Evolutionary conservation across 2,888 invertebrate species (phyloP), one percentile per base, ranked within the genome.

Genomic region (Cryptops parisi): DNA sequence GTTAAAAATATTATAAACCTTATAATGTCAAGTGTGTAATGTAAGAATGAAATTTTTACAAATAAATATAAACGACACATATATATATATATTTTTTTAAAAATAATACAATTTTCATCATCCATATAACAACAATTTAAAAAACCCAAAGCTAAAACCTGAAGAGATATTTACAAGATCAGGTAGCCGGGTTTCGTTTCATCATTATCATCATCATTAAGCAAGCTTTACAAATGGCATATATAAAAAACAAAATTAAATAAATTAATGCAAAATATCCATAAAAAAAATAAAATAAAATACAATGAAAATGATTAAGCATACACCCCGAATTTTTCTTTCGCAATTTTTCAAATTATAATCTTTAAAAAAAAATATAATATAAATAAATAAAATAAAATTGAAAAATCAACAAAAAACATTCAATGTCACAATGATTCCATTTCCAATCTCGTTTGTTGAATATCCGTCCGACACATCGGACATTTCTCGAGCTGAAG

Each of bases 401-500:
- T 43, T 9, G 9, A 17, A 43, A n/a, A 43, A 17, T 43, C 1
- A 17, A 6, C 5, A 43, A 44, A 22, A 5, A 44, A 44, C 23
- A 23, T 44, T 44, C 45, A 22, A 44, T 24, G 23, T 44, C 25
- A 15, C 2, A 44, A 44, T n/a, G 25, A n/a, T 43, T 23, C 23
- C 43, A 6, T 23, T 43, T 43, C 23, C 9, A 2, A 43, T 40
- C 17, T 4, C 21, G 17, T 22, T 9, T 33, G 38, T 24, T 26
- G 38, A 17, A 48, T 48, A 22, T 48, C 48, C 19, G 38, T 48
- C n/a, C 91, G 78, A 70, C 93, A 93, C 77, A 91, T 79, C 15
- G 93, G 93, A 68, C 93, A 93, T 60, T 80, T 81, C 59, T 78
- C 78, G 60, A 93, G 67, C 66, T 84, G 83, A 54, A 79, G 74